These are phyloP conservation scores for Choristoneura rosaceana DNA, from an alignment of 2,888 invertebrate species.

Conservation along the genomic window DNA sequence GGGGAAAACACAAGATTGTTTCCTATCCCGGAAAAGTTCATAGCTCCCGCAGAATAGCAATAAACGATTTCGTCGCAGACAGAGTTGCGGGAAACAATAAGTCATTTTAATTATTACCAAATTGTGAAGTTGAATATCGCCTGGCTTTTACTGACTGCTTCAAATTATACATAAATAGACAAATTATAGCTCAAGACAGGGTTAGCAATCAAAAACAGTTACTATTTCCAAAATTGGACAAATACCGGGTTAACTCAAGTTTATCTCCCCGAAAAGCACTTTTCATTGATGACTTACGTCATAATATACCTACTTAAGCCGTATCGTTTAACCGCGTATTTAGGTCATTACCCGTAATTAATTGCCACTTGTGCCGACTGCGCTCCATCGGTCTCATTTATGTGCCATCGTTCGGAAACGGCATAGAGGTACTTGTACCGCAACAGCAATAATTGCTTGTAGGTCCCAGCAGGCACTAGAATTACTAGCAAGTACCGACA, in stretches of 20 bases:
- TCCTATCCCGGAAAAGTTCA: too few relatives aligned
- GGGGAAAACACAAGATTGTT: too few relatives aligned
- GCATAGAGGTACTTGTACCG: conserved; percentile 6
- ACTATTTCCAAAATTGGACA: not conserved
- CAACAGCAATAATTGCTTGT: not conserved
- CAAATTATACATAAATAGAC: too few relatives aligned
- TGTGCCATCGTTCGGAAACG: conserved; percentile 40
- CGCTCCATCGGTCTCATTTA: conserved; percentile 30
- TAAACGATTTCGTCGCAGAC: too few relatives aligned
- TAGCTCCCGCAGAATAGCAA: too few relatives aligned
- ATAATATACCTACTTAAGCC: conserved; percentile 21
- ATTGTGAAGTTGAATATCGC: too few relatives aligned
- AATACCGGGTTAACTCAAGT: not conserved
- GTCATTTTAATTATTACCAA: too few relatives aligned
- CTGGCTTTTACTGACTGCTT: too few relatives aligned
- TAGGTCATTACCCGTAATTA: conserved; percentile 40
- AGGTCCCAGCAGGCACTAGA: not conserved
- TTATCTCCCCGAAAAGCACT: not conserved
- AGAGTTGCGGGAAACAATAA: too few relatives aligned
- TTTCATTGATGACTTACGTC: not conserved
- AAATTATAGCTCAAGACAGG: not conserved
- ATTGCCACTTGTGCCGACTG: conserved; percentile 42
- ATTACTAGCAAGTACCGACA: not conserved
- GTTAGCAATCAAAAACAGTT: not conserved
- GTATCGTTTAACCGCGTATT: conserved; percentile 24